These are phyloP conservation scores for Riparia riparia DNA, from an alignment of 2,113 vertebrate species.

Conservation along the genomic window DNA sequence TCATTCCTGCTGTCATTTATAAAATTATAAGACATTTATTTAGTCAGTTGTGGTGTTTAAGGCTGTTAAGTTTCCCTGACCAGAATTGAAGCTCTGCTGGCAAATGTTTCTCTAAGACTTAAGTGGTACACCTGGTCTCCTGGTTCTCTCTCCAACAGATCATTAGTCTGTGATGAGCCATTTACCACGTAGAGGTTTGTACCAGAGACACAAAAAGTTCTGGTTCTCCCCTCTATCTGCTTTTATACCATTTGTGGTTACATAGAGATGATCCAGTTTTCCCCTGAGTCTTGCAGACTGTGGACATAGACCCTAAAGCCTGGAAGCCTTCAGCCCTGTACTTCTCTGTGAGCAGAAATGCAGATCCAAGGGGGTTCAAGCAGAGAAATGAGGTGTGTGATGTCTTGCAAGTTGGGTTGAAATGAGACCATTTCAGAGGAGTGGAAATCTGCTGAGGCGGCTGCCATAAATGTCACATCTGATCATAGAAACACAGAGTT, in stretches of 20 bases:
- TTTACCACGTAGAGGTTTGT: background rate
- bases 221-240: background rate
- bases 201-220: background rate
- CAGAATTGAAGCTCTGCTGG: background rate
- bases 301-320: background rate
- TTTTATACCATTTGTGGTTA: background rate
- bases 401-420: background rate
- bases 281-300: background rate
- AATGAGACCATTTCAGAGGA: background rate
- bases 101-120: background rate
- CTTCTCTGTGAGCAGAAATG: background rate
- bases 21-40: slow-evolving; percentile 42
- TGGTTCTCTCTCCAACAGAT: background rate
- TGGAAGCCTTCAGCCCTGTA: background rate
- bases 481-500: background rate
- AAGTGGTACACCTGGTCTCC: background rate
- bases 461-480: background rate
- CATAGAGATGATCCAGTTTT: background rate
- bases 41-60: slow-evolving; percentile 31
- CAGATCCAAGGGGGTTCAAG: background rate
- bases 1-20: slow-evolving; percentile 58
- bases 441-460: background rate
- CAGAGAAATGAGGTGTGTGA: background rate
- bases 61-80: slow-evolving; percentile 34
- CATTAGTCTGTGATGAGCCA: background rate